These are phyloP conservation scores for Drosophila fuyamai DNA, from an alignment of 1,140 invertebrate genomes.

Conservation along the genomic window DNA sequence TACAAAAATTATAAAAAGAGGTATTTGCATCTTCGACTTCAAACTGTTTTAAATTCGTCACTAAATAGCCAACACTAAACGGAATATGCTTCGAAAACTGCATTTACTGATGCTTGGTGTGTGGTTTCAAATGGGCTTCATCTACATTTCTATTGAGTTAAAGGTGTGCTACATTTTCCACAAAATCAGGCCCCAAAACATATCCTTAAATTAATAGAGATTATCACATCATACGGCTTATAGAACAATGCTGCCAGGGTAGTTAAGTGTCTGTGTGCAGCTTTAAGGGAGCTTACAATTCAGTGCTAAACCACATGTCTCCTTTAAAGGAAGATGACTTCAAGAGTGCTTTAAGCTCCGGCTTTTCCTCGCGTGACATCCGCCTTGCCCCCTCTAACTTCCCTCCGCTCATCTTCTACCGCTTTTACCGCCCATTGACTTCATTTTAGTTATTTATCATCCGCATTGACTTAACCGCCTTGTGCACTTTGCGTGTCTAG, in stretches of 20 bases:
- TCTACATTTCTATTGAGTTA: neutral
- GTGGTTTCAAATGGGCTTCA: conserved; percentile 1
- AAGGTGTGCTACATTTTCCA: neutral
- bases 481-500: conserved; percentile 52
- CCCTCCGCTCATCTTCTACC: neutral
- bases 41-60: neutral
- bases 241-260: neutral
- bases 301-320: neutral
- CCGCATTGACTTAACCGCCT: conserved; percentile 43
- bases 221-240: neutral
- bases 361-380: conserved; percentile 3
- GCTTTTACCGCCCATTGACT: conserved; percentile 46
- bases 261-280: neutral
- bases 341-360: conserved; percentile 3
- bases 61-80: conserved; percentile 3
- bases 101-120: neutral
- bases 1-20: too few relatives aligned
- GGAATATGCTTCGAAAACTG: neutral
- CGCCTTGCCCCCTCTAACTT: neutral
- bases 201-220: neutral
- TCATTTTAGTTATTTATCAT: conserved; percentile 48
- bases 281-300: neutral
- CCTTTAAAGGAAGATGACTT: neutral
- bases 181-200: neutral
- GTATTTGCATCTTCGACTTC: neutral